These are phyloP conservation scores for Tenodera sinensis DNA, from an alignment of 2,888 invertebrate genomes.

Conservation along the genomic window DNA sequence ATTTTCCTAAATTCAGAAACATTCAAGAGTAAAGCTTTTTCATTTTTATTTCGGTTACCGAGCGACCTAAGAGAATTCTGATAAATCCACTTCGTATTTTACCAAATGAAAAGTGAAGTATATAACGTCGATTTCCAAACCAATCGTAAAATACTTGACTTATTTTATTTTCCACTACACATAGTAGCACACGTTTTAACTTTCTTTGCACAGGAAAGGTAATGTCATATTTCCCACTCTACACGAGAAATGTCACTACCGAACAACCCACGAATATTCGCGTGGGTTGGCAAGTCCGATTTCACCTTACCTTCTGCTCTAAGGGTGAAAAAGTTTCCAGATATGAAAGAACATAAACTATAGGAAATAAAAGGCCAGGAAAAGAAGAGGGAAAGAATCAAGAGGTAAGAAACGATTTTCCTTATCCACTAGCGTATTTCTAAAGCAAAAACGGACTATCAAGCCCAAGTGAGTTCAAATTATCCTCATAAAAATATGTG, in stretches of 20 bases:
- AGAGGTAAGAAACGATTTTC: neutral
- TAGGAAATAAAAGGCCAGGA: neutral
- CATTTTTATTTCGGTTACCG: too few species aligned
- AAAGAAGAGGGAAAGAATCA: neutral
- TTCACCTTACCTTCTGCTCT: neutral
- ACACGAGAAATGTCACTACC: neutral
- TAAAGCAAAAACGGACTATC: neutral
- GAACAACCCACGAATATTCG: neutral
- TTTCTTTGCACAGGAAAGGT: neutral
- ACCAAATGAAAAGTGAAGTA: too few species aligned
- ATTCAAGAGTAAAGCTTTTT: neutral
- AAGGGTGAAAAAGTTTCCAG: neutral
- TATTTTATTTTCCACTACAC: too few species aligned
- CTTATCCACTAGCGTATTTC: neutral
- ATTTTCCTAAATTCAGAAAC: neutral
- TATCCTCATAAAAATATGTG: neutral
- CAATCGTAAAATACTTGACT: too few species aligned
- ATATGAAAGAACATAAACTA: neutral
- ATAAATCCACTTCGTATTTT: too few species aligned
- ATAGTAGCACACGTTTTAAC: neutral
- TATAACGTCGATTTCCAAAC: too few species aligned
- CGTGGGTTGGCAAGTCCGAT: neutral
- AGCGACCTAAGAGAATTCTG: too few species aligned
- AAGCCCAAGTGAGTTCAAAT: neutral
- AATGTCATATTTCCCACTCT: neutral